phyloP scores from a whole-genome alignment of 1,140 invertebrate species.

The Dolichoris vasculosae region DNA sequence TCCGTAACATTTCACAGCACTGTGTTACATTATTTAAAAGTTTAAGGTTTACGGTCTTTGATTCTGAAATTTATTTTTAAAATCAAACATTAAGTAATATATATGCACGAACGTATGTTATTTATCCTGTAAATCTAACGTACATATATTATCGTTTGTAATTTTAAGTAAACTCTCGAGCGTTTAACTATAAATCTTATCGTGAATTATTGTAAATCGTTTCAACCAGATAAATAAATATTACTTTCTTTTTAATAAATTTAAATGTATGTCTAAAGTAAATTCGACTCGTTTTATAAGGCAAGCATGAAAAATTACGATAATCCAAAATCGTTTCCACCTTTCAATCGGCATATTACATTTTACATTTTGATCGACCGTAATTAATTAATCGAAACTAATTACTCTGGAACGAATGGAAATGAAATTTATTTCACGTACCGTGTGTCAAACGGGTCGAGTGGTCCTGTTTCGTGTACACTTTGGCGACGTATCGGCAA shows the following conservation, averaged over 20 bases:
- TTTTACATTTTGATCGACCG: no score
- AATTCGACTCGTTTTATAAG: background rate
- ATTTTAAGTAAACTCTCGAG: no score
- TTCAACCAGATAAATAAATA: background rate
- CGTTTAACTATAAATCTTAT: no score
- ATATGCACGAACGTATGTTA: no score
- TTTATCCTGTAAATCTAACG: background rate
- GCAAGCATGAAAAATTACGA: background rate
- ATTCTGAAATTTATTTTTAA: no score
- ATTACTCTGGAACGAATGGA: background rate
- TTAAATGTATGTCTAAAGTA: background rate
- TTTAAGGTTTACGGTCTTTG: no score
- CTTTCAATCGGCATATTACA: no score
- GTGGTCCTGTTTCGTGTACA: conserved; percentile 70
- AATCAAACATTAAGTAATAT: no score
- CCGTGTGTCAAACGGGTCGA: conserved; percentile 65
- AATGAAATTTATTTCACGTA: conserved; percentile 35
- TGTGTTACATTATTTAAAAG: no score
- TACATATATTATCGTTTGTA: background rate
- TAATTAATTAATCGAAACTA: no score
- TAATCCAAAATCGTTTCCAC: no score
- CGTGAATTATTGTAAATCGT: background rate
- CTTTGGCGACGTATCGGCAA: conserved; percentile 71
- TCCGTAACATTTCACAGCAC: no score
- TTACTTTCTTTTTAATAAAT: background rate